Evolutionary conservation across 64 coral and sea anemone genomes (phyloP).

Genomic region (Anthopleura sola): DNA sequence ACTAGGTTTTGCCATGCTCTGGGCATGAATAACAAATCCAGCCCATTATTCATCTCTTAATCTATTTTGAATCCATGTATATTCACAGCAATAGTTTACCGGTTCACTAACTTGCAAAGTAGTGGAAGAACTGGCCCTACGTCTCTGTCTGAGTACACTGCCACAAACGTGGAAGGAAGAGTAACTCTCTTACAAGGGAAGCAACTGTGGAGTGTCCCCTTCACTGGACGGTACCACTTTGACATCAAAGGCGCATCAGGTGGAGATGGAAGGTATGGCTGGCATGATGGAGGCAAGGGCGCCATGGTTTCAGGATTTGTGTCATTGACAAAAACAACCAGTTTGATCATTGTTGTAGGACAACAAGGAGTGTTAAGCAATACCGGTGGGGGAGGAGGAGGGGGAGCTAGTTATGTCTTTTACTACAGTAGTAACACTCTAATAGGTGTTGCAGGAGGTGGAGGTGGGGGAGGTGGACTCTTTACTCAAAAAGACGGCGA

Average conservation of each 20-base stretch:
- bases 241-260: constrained; percentile 25
- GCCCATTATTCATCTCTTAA: too few species aligned
- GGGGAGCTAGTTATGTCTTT: constrained; percentile 23
- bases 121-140: constrained; percentile 19
- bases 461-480: constrained; percentile 27
- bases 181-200: constrained; percentile 47
- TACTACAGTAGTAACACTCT: not conserved
- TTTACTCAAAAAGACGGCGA: not conserved
- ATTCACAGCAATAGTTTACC: constrained; percentile 13
- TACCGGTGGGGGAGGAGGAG: constrained; percentile 42
- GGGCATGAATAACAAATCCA: too few species aligned
- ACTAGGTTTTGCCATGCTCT: too few species aligned
- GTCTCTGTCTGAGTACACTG: constrained; percentile 10
- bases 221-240: not conserved
- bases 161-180: constrained; percentile 1
- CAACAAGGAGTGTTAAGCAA: not conserved
- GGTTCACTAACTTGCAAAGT: constrained; percentile 8
- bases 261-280: not conserved
- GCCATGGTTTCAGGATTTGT: constrained; percentile 10
- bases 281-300: not conserved
- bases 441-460: constrained; percentile 39
- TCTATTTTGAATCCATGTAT: not conserved
- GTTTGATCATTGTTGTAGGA: constrained; percentile 30
- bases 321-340: not conserved
- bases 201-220: constrained; percentile 45